These are phyloP conservation scores for Yponomeuta sedellus DNA, from an alignment of 2,888 invertebrate genomes.

Conservation along the genomic window DNA sequence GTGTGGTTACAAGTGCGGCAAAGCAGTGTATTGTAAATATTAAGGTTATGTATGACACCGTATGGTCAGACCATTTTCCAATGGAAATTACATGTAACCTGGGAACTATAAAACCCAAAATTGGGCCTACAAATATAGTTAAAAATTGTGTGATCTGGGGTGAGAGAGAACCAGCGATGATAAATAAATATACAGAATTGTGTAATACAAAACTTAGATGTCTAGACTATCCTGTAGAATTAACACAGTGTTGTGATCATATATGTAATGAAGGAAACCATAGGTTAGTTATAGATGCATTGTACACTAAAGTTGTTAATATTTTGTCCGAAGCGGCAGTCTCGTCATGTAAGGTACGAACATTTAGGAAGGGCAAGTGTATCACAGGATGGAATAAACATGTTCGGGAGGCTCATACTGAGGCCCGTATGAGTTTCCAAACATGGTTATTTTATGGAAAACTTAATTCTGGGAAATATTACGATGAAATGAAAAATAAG, in stretches of 20 bases:
- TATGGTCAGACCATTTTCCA: conserved; percentile 25
- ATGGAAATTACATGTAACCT: conserved; percentile 21
- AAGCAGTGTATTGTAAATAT: background rate
- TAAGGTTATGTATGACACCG: background rate
- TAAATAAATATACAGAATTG: background rate
- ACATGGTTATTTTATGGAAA: conserved; percentile 18
- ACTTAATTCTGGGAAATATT: conserved; percentile 15
- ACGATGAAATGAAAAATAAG: conserved; percentile 14
- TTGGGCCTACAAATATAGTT: background rate
- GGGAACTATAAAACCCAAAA: background rate
- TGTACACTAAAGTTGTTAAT: background rate
- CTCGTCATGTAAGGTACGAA: background rate
- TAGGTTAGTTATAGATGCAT: background rate
- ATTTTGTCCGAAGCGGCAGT: background rate
- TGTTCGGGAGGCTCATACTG: conserved; percentile 19
- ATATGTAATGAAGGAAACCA: background rate
- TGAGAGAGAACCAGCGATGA: background rate
- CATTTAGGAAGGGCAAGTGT: background rate
- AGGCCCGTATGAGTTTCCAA: conserved; percentile 21
- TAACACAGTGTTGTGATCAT: background rate
- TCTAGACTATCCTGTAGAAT: background rate
- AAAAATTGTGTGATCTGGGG: background rate
- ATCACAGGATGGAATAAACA: conserved; percentile 2
- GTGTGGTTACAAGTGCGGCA: conserved; percentile 22
- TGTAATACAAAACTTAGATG: background rate